These are phyloP conservation scores for Priocnemis perturbator DNA, from an alignment of 2,888 invertebrate species.

Conservation along the genomic window DNA sequence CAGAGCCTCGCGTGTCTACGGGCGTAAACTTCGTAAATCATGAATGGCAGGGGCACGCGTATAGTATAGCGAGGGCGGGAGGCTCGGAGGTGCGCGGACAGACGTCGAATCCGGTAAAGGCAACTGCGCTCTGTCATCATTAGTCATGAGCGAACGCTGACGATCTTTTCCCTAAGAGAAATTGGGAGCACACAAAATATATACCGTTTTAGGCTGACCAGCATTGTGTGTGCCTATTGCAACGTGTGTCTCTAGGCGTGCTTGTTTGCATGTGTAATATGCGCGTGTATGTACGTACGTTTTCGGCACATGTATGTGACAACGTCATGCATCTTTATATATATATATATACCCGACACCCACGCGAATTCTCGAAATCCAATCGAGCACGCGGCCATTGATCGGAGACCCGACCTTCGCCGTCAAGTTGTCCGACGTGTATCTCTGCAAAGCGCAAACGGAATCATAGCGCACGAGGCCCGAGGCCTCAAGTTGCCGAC, in stretches of 20 bases:
- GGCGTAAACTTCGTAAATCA: conserved; percentile 34
- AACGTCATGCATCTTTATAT: too few relatives aligned
- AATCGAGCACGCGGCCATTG: too few relatives aligned
- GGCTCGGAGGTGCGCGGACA: background rate
- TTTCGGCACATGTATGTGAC: too few relatives aligned
- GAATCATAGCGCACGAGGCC: conserved; percentile 21
- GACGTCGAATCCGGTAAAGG: background rate
- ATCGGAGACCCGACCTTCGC: conserved; percentile 12
- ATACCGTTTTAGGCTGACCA: conserved; percentile 9
- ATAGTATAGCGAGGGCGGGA: background rate
- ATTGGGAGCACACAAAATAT: conserved; percentile 4
- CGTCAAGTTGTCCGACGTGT: background rate
- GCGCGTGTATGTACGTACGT: background rate
- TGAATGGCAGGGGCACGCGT: conserved; percentile 13
- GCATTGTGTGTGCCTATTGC: background rate
- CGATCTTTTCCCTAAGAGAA: background rate
- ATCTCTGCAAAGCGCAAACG: conserved; percentile 1
- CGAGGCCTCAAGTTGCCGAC: conserved; percentile 1
- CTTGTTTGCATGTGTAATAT: too few relatives aligned
- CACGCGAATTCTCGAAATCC: too few relatives aligned
- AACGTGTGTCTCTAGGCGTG: background rate
- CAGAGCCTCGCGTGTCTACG: background rate
- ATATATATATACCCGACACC: too few relatives aligned
- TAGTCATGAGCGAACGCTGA: conserved; percentile 30
- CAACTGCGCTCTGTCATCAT: conserved; percentile 21